phyloP scores from a whole-genome alignment of 2,113 vertebrate species.

The Festucalex cinctus region DNA sequence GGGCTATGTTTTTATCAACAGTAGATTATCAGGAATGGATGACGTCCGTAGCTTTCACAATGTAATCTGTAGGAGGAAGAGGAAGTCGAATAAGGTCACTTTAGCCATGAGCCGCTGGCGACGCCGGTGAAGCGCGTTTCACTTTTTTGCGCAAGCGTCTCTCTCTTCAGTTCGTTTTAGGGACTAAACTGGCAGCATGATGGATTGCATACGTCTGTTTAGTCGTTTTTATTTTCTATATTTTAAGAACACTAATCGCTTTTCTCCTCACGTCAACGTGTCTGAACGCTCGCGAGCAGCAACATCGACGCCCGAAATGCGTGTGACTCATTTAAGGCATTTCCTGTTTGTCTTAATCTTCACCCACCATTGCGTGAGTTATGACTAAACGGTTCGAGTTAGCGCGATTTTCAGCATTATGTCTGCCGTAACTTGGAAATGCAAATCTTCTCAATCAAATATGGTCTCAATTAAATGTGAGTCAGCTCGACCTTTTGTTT shows the following conservation, averaged over 20 bases:
- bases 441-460: not conserved
- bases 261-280: not conserved
- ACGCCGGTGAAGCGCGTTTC: too few species aligned
- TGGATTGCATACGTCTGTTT: too few species aligned
- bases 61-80: too few species aligned
- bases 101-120: too few species aligned
- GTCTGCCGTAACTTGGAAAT: not conserved
- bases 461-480: not conserved
- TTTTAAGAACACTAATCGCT: not conserved
- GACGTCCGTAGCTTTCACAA: too few species aligned
- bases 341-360: not conserved
- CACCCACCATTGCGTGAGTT: not conserved
- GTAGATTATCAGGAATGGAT: too few species aligned
- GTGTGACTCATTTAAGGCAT: slow-evolving; percentile 11
- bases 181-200: too few species aligned
- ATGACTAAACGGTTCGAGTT: not conserved
- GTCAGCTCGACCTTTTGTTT: too few species aligned
- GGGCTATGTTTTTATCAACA: too few species aligned
- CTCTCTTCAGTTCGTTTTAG: too few species aligned
- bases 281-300: not conserved
- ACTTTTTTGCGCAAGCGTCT: too few species aligned
- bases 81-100: too few species aligned
- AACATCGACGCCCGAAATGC: not conserved
- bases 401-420: slow-evolving; percentile 31
- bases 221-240: not conserved